A percentile compares a stretch with the other conserved stretches of the same genome.
These are phyloP conservation scores for Neopipo cinnamomea DNA, from an alignment of 2,113 vertebrate genomes.

Conservation along the genomic window DNA sequence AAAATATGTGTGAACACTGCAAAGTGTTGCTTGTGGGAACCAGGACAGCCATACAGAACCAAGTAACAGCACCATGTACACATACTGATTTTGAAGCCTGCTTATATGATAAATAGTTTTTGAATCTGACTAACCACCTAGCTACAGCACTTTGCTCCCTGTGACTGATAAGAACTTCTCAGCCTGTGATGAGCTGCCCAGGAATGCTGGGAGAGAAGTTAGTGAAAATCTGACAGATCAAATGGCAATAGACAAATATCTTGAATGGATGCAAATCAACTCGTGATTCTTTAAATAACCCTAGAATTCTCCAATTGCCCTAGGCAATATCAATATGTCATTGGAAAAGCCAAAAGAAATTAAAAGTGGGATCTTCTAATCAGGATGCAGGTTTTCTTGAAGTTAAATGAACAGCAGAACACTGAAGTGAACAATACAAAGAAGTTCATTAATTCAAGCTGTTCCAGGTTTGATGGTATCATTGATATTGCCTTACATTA, in stretches of 20 bases:
- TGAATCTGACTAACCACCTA: not conserved
- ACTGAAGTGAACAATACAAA: not conserved
- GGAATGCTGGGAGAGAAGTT: not conserved
- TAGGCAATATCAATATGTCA: not conserved
- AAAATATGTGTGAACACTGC: not conserved
- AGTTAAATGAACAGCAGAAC: not conserved
- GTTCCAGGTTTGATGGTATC: not conserved
- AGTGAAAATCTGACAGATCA: not conserved
- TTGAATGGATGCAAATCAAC: not conserved
- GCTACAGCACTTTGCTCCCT: not conserved
- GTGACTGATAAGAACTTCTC: not conserved
- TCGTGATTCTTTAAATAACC: not conserved
- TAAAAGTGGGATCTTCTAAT: not conserved
- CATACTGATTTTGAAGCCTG: not conserved
- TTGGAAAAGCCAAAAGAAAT: not conserved
- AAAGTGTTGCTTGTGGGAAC: not conserved
- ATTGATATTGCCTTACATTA: not conserved
- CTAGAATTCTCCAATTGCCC: not conserved
- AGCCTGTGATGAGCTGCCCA: not conserved
- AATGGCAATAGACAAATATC: not conserved
- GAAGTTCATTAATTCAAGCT: not conserved
- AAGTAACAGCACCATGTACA: fast-evolving
- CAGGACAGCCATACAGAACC: not conserved
- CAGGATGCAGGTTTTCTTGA: not conserved
- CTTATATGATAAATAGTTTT: not conserved